These are phyloP conservation scores for Hymenopus coronatus DNA, from an alignment of 2,888 invertebrate genomes.

Conservation along the genomic window DNA sequence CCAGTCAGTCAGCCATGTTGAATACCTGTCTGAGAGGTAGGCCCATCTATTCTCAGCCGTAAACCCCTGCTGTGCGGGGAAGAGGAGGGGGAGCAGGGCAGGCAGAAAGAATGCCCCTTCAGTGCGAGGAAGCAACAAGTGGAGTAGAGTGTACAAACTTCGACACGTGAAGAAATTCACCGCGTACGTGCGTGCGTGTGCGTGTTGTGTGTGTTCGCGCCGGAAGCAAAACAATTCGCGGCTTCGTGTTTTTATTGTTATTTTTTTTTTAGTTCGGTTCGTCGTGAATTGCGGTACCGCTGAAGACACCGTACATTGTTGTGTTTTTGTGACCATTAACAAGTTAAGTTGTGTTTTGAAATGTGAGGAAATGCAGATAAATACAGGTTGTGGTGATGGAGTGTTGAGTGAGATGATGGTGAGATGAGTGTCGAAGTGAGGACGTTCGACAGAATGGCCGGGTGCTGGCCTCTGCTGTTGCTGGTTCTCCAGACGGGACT, in stretches of 20 bases:
- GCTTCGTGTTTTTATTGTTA: background rate
- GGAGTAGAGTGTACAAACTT: background rate
- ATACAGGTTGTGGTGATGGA: background rate
- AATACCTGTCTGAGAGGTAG: slow-evolving; percentile 49
- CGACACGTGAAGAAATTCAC: background rate
- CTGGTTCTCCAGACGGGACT: background rate
- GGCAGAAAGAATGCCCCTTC: background rate
- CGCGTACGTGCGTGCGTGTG: slow-evolving; percentile 10
- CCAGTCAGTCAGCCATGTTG: slow-evolving; percentile 47
- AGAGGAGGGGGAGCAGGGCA: background rate
- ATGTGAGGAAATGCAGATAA: background rate
- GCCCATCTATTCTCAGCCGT: slow-evolving; percentile 38
- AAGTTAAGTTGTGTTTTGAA: background rate
- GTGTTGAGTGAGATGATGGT: background rate
- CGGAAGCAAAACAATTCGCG: background rate
- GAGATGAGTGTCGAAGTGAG: background rate
- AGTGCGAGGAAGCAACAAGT: background rate
- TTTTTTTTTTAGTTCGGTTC: background rate
- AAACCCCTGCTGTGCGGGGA: slow-evolving; percentile 33
- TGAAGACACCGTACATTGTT: background rate
- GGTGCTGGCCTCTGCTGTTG: background rate
- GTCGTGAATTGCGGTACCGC: background rate
- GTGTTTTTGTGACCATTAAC: no score
- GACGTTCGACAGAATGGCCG: background rate
- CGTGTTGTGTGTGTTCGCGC: background rate